Evolutionary conservation across 2,888 invertebrate species (phyloP), one percentile per base, ranked within the genome.

Genomic region (Gastrophysa polygoni): DNA sequence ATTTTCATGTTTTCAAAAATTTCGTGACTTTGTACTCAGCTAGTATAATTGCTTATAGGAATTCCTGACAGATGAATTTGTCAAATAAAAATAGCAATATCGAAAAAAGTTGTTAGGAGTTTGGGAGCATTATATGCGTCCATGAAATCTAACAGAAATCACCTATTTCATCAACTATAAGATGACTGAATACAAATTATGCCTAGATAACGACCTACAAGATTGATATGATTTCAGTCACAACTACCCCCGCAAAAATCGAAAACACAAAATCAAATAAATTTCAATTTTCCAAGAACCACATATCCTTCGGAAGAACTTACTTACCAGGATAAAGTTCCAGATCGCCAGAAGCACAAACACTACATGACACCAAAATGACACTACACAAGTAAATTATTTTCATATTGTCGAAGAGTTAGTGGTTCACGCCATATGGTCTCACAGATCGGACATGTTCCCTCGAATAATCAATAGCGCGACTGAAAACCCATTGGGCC

Each of bases 361-460:
- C 75, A 75, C 77, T 74, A 72, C 77, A 75, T 71, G 73, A 71
- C 73, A 77, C 66, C 61, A 75, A 73, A 62, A 75, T 75, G 76
- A 78, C 77, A 75, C 74, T 67, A 69, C 73, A 72, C 71, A 77
- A 67, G 66, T 77, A 74, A 66, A 73, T 66, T 72, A 73, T 74
- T 76, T 74, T 79, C 79, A 79, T 80, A 73, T 75, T 79, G 76
- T 71, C 71, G 60, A 71, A 64, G 64, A 64, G 68, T 71, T 66
- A 64, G 64, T 64, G 73, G 66, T 74, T 77, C 72, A 77, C 73
- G 77, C 80, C 80, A 81, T 81, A 81, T 80, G 80, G 77, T 80
- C 75, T 76, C 75, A 75, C 73, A 71, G 68, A 66, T 73, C 76
- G 72, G 78, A 80, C 80, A 80, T 80, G 72, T 80, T 80, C 43